Evolutionary conservation across 2,797 vertebrate species (phyloP).

Genomic region (Falco naumanni): DNA sequence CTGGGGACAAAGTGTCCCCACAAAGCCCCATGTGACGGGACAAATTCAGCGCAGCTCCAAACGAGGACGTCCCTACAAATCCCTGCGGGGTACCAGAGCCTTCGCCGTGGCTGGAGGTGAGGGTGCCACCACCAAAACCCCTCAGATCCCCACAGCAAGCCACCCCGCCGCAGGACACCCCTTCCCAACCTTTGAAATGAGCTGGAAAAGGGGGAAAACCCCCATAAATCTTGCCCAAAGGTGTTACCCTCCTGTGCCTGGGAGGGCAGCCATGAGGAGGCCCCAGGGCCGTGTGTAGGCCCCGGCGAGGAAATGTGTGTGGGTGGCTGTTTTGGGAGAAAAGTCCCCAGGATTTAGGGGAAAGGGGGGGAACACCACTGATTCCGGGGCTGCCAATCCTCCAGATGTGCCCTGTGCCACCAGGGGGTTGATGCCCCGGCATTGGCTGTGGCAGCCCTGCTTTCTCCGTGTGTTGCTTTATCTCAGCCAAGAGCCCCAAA

Average conservation of each 20-base stretch:
- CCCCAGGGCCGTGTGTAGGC: fast-evolving
- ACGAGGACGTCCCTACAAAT: neutral
- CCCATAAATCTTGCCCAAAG: too few species aligned
- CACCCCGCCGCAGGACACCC: neutral
- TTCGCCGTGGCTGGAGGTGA: neutral
- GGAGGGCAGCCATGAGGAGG: neutral
- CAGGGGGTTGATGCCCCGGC: fast-evolving
- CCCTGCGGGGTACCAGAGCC: too few species aligned
- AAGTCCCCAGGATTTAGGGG: neutral
- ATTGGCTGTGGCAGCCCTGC: too few species aligned
- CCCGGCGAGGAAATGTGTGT: fast-evolving
- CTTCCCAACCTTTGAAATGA: neutral
- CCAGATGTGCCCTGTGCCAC: neutral
- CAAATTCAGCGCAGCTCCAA: neutral
- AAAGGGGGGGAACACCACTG: fast-evolving
- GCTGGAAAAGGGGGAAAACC: neutral
- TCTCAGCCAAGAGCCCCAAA: neutral
- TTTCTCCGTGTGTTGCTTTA: neutral
- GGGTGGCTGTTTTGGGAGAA: fast-evolving
- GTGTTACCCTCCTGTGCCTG: neutral
- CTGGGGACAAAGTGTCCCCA: neutral
- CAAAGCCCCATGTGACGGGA: neutral
- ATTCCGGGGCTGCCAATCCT: neutral
- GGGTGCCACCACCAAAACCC: neutral
- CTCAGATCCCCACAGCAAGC: neutral